Evolutionary conservation across 2,113 vertebrate genomes (phyloP).

Genomic region (Peromyscus polionotus): DNA sequence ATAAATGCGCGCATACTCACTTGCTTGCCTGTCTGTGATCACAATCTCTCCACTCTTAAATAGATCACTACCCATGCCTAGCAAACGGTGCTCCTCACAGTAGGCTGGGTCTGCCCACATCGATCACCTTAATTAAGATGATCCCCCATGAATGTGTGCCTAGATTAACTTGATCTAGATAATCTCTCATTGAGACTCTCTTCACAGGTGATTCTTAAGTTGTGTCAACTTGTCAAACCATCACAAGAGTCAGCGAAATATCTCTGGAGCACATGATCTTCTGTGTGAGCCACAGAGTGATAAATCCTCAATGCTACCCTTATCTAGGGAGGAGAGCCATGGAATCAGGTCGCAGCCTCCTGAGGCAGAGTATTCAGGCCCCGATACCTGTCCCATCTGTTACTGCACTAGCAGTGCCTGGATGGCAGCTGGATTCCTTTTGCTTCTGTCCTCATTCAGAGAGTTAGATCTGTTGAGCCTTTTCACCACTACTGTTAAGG

Average conservation of each 20-base stretch:
- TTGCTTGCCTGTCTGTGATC: too few species aligned
- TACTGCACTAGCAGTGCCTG: rapidly evolving
- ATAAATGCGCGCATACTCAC: too few species aligned
- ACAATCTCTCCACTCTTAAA: background rate
- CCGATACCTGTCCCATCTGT: background rate
- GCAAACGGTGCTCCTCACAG: background rate
- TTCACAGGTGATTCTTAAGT: background rate
- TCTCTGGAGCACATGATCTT: background rate
- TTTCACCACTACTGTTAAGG: background rate
- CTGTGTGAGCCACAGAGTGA: background rate
- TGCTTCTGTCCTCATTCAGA: background rate
- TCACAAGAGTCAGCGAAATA: background rate
- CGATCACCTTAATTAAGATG: background rate
- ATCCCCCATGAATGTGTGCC: background rate
- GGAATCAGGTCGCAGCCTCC: rapidly evolving
- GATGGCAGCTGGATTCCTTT: background rate
- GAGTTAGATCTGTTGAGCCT: background rate
- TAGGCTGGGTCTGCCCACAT: background rate
- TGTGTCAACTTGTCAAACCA: background rate
- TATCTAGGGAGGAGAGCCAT: background rate
- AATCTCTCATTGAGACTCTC: background rate
- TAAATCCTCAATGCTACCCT: rapidly evolving
- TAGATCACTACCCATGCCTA: background rate
- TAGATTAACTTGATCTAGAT: background rate
- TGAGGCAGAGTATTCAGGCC: background rate